phyloP scores from a whole-genome alignment of 2,797 vertebrate species.

The Stomatorhinus walkeri region DNA sequence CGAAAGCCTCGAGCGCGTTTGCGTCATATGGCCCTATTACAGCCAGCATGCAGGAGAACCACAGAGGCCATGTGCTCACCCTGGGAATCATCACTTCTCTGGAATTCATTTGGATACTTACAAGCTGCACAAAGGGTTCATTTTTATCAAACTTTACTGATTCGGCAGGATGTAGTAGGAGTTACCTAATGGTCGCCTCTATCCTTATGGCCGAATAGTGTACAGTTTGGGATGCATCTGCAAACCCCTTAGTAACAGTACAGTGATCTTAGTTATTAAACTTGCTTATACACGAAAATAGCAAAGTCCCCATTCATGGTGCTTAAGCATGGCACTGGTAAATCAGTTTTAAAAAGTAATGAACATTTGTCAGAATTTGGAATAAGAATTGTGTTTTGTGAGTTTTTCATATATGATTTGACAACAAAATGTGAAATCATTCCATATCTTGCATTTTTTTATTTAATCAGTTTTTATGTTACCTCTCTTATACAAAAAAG shows the following conservation, averaged over 20 bases:
- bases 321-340: neutral
- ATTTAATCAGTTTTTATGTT: neutral
- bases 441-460: neutral
- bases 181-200: neutral
- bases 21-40: neutral
- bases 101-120: slow-evolving; percentile 14
- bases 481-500: neutral
- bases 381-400: neutral
- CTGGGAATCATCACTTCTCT: slow-evolving; percentile 14
- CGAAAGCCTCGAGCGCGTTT: neutral
- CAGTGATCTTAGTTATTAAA: neutral
- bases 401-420: neutral
- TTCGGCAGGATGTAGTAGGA: neutral
- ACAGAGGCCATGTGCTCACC: slow-evolving; percentile 2
- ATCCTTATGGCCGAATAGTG: neutral
- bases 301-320: neutral
- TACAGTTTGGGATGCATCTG: neutral
- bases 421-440: neutral
- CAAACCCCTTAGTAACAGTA: neutral
- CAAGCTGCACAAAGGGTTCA: too few relatives aligned
- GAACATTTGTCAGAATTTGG: neutral
- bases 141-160: neutral
- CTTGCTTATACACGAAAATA: neutral
- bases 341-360: neutral
- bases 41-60: slow-evolving; percentile 1